phyloP scores from a whole-genome alignment of 2,797 vertebrate species.

The Artibeus jamaicensis region DNA sequence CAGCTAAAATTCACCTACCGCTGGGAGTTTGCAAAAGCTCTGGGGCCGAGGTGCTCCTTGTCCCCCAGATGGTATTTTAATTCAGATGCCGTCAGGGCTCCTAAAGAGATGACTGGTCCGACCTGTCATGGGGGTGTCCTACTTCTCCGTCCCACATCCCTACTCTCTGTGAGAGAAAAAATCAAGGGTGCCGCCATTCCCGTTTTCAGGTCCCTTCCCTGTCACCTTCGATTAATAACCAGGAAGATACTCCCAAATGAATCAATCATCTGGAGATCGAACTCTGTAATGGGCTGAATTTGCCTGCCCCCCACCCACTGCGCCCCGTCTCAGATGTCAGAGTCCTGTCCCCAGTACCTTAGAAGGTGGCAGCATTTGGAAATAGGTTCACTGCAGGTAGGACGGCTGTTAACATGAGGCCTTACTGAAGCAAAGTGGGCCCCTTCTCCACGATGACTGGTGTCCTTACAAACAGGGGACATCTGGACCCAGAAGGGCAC shows the following conservation, averaged over 20 bases:
- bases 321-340: not conserved
- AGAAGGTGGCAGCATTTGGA: not conserved
- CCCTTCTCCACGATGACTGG: not conserved
- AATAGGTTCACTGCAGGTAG: not conserved
- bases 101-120: not conserved
- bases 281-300: not conserved
- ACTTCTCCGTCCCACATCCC: not conserved
- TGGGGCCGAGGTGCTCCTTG: not conserved
- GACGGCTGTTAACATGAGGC: not conserved
- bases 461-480: not conserved
- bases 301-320: not conserved
- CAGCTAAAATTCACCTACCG: not conserved
- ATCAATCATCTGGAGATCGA: not conserved
- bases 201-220: not conserved
- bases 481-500: not conserved
- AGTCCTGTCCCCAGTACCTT: not conserved
- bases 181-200: not conserved
- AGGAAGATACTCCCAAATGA: not conserved
- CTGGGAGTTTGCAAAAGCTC: not conserved
- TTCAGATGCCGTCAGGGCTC: not conserved
- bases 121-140: fast-evolving
- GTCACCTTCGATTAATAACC: not conserved
- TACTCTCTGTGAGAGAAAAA: not conserved
- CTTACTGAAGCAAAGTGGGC: not conserved
- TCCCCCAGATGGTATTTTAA: not conserved